Percentiles rank a stretch among this genome's conserved stretches.
phyloP scores from a whole-genome alignment of 2,797 vertebrate genomes.

The Thripadectes ignobilis region DNA sequence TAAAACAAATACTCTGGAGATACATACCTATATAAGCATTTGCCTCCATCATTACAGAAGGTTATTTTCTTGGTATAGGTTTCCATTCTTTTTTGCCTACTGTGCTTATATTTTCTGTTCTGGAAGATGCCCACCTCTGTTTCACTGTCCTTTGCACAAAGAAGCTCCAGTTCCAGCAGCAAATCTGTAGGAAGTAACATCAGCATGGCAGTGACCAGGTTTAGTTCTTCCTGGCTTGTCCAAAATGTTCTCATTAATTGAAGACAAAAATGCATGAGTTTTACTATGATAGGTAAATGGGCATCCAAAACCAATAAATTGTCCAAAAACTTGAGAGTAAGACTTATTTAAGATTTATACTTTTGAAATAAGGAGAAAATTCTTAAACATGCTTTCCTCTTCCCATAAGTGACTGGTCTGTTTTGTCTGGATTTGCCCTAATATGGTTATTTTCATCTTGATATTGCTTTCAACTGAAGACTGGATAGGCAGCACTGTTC shows the following conservation, averaged over 20 bases:
- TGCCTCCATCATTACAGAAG: neutral
- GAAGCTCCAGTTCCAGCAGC: neutral
- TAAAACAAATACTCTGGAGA: neutral
- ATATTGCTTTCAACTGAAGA: conserved; percentile 4
- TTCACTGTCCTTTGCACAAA: neutral
- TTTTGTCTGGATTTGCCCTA: conserved; percentile 26
- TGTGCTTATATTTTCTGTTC: neutral
- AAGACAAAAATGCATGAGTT: neutral
- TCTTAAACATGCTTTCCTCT: neutral
- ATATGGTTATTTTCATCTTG: neutral
- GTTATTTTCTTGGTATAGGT: neutral
- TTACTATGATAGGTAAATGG: neutral
- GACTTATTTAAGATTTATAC: neutral
- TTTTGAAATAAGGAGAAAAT: neutral
- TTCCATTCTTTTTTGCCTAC: neutral
- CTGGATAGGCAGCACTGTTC: neutral
- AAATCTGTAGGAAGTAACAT: neutral
- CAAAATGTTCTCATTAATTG: neutral
- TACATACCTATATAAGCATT: neutral
- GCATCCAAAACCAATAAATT: neutral
- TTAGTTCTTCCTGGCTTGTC: neutral
- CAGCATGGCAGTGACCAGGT: neutral
- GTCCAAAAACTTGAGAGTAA: neutral
- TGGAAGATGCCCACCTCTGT: neutral
- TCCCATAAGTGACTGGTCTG: neutral